Percentiles rank a stretch among this genome's conserved stretches.
phyloP scores from a whole-genome alignment of 1,140 invertebrate genomes.

The Atopsyche davidsoni region DNA sequence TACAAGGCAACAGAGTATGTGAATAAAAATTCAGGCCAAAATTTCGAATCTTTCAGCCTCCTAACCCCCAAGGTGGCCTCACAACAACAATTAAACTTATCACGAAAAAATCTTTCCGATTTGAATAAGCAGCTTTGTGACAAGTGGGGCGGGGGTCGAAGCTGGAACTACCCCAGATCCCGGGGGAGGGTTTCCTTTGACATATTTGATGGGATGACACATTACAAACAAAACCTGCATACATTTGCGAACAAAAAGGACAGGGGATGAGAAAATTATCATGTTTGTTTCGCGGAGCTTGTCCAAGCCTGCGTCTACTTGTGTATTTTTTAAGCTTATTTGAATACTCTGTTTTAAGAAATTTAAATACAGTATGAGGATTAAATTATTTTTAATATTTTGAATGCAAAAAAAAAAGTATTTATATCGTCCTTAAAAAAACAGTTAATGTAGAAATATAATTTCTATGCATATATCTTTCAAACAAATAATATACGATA shows the following conservation, averaged over 20 bases:
- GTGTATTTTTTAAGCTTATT: neutral
- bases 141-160: neutral
- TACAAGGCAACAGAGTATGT: too few species aligned
- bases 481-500: too few species aligned
- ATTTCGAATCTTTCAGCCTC: neutral
- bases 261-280: constrained; percentile 20
- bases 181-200: constrained; percentile 18
- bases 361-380: neutral
- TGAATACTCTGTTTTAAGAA: neutral
- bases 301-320: too few species aligned
- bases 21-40: too few species aligned
- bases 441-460: too few species aligned
- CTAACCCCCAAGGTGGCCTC: neutral
- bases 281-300: neutral
- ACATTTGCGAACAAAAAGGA: constrained; percentile 28
- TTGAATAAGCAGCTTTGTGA: neutral
- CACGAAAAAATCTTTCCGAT: too few species aligned
- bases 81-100: neutral
- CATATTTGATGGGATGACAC: constrained; percentile 30
- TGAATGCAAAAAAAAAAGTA: too few species aligned
- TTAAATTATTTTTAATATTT: neutral
- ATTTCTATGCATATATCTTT: too few species aligned
- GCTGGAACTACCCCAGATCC: neutral
- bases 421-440: too few species aligned
- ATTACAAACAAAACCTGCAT: constrained; percentile 30